Base-by-base conservation (phyloP, 2,113 vertebrate genomes). In the Ammodytes marinus region DNA sequence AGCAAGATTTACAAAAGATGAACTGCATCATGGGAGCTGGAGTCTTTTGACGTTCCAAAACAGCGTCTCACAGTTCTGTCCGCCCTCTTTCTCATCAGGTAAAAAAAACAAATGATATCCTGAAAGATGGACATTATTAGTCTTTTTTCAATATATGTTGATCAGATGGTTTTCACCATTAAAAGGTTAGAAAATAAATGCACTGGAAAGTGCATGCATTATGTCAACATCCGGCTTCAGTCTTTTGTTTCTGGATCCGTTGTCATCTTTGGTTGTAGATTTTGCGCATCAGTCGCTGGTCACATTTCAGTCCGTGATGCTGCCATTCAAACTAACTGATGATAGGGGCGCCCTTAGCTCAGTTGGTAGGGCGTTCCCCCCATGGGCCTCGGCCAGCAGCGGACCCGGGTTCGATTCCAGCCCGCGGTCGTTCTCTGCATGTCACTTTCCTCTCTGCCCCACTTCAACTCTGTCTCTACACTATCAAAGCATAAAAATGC, bases 231-330 rank as follows among this genome's bases (percentile, higher is more conserved):
- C 70, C 4, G 35, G 39, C 19, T 84, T 83, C 52, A 78, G 71
- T 37, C 47, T 77, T 57, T 74, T 45, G 58, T 77, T 83, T 77
- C 80, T 49, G 57, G 35, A 68, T 88, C 71, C 13, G 42, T 69
- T 72, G 59, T 91, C 74, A 83, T 96, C 95, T 96, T 96, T 96
- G 95, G 95, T 96, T 90, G 87, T 80, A 89, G 83, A 63, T 71
- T 27, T 66, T 87, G 85, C 88, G 77, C 87, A 82, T 86, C 84
- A 69, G 63, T 82, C 57, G 27, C 74, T 77, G 42, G 69, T 77
- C 74, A 45, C 52, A 75, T 47, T 54, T 82, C 84, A 76, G 84
- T 90, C 67, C 35, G 50, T 52, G 35, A 84, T 78, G 85, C 87
- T 67, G 86, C 49, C 63, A 27, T 64, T 80, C 39, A 63, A 69